Base-by-base conservation (phyloP, 2,797 vertebrate species). In the Microctenopoma lineatum region DNA sequence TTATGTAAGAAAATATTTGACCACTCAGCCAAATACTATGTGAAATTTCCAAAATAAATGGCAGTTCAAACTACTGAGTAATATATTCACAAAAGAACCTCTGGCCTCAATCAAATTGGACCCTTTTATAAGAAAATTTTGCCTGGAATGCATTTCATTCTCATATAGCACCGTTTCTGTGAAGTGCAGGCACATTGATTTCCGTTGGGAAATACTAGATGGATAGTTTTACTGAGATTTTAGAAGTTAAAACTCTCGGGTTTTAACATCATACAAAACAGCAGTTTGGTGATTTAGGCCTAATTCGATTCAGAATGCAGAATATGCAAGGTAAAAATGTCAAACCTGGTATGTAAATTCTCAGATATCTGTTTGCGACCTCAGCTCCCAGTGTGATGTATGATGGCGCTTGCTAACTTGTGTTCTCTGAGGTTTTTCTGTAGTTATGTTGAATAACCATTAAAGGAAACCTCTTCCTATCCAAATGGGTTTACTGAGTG, bases 221-320 rank as follows among this genome's bases (percentile, higher is more conserved):
- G 8, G 8, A 21, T 39, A 26, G 34, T 50, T 25, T 25, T 0
- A 44, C 2, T 9, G 44, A 3, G 7, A 45, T 18, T 4, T 9
- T 7, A 6, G 16, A 44, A 44, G n/a, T 18, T 45, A 3, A 45
- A 9, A n/a, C 44, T 45, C 18, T 45, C 7, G 18, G 44, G 44
- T 45, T n/a, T 45, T n/a, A 8, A 66, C 2, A 26, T 34, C 26
- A 39, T 1, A 67, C 12, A 58, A 18, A 69, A 16, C 16, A 39
- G 29, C 16, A 41, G 18, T 2, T 14, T n/a, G 16, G 18, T 16
- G 21, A 13, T 16, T 13, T 16, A 2, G 54, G 18, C 41, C 25
- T 18, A 13, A 63, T 75, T 36, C 32, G 16, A 58, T 47, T 42
- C 36, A 48, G 44, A 69, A 54, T 48, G 15, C 42, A 15, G 42